A percentile compares a stretch with the other conserved stretches of the same genome.
phyloP scores from a whole-genome alignment of 2,797 vertebrate species.

The Hippocampus kuda region DNA sequence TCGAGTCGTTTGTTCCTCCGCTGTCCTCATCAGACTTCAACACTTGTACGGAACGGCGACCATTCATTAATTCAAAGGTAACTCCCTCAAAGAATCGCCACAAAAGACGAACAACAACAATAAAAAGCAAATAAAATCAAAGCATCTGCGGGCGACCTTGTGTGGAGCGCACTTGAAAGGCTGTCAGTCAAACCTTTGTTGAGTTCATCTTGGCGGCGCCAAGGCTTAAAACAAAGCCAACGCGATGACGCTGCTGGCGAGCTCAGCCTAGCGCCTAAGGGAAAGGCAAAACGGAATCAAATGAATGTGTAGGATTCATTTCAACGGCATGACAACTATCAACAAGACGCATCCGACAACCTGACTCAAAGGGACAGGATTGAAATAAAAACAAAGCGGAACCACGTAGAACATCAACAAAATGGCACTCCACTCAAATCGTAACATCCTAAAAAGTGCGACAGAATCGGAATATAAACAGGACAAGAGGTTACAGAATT shows the following conservation, averaged over 20 bases:
- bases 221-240: constrained; percentile 18
- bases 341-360: neutral
- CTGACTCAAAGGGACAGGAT: neutral
- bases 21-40: constrained; percentile 4
- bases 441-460: no score
- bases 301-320: neutral
- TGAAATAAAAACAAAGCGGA: no score
- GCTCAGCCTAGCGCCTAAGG: neutral
- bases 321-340: no score
- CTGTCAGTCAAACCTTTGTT: constrained; percentile 60
- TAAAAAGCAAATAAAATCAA: neutral
- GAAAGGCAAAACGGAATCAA: neutral
- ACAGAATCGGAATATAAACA: no score
- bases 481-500: no score
- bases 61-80: constrained; percentile 28
- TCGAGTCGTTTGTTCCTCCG: constrained; percentile 50
- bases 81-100: neutral
- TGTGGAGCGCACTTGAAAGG: constrained; percentile 34
- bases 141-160: constrained; percentile 46
- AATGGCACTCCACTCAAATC: no score
- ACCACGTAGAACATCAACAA: no score
- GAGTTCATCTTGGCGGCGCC: constrained; percentile 52
- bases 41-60: constrained; percentile 1
- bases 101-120: neutral
- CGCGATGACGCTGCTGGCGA: neutral